Conservation (phyloP, 2,797 vertebrate genomes). For the Nannoperca australis region DNA sequence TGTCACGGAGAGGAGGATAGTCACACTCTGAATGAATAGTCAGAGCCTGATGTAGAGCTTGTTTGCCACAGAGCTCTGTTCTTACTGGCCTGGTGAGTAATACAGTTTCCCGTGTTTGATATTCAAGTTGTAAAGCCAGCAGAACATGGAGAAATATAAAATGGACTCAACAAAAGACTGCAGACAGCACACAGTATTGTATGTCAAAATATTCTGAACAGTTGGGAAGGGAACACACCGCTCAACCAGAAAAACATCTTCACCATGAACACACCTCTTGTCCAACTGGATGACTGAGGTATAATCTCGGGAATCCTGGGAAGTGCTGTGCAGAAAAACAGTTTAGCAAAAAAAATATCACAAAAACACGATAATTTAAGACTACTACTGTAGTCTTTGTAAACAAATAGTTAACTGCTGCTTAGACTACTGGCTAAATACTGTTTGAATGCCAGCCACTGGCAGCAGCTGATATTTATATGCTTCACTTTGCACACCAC, state of each 20-base stretch:
- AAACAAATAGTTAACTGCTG: neutral
- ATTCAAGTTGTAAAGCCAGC: constrained; percentile 29
- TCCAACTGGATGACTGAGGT: constrained; percentile 6
- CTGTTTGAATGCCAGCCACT: constrained; percentile 26
- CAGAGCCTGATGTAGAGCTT: neutral
- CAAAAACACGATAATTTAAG: neutral
- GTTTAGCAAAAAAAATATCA: constrained; percentile 6
- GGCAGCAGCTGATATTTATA: constrained; percentile 40
- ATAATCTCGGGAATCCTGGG: neutral
- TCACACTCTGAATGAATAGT: constrained; percentile 48
- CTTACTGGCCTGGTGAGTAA: constrained; percentile 10
- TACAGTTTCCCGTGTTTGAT: constrained; percentile 35
- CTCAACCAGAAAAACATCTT: constrained; percentile 30
- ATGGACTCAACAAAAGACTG: constrained; percentile 4
- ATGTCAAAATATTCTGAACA: neutral
- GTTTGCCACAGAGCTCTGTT: constrained; percentile 46
- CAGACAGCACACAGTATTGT: neutral
- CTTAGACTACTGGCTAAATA: constrained; percentile 18
- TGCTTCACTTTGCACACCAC: constrained; percentile 56
- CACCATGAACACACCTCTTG: neutral
- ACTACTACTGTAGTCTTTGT: neutral
- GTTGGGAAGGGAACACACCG: neutral
- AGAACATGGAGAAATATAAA: constrained; percentile 19
- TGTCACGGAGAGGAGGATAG: constrained; percentile 35
- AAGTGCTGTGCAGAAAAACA: neutral